Evolutionary conservation across 2,888 invertebrate species (phyloP), one percentile per base, ranked within the genome.

Genomic region (Stegana nigrithorax): DNA sequence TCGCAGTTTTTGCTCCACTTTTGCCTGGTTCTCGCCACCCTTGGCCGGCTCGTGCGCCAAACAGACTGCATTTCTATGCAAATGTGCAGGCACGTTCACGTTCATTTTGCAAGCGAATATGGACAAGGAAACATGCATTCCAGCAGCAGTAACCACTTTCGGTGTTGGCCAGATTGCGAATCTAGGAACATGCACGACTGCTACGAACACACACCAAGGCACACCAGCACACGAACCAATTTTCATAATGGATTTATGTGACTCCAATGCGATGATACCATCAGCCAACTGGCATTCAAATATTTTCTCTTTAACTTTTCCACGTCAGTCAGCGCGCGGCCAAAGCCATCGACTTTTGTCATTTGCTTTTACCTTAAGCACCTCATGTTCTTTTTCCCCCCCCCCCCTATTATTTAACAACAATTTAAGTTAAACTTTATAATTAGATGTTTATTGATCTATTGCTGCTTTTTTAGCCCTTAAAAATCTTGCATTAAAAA

Each of bases 31-130:
- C 17, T 50, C 10, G 7, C 27, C 3, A 17, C 14, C 5, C 6
- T 45, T 17, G n/a, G n/a, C n/a, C n/a, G 5, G 17, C 39, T 8
- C 10, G 29, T 29, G 17, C 39, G 17, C 39, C 39, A 39, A 39
- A 4, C 2, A n/a, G 39, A 17, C 17, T 39, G 53, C 53, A 55
- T 55, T 55, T 55, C 53, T 55, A 55, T 55, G 53, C 36, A 55
- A 55, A 55, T 55, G 53, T 55, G 53, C 32, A 55, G 36, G 50
- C 50, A 50, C 50, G 25, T 50, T 50, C 25, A 23, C 25, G 50
- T 14, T n/a, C 42, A 42, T 42, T 42, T 50, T 26, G 26, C 39
- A n/a, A 10, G 14, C n/a, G 39, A 14, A n/a, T n/a, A 39, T 14
- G 39, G 14, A 39, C 39, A 39, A 39, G 7, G 17, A 39, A n/a